Base-by-base conservation (phyloP, 2,113 vertebrate genomes). In the Trematomus loennbergii region DNA sequence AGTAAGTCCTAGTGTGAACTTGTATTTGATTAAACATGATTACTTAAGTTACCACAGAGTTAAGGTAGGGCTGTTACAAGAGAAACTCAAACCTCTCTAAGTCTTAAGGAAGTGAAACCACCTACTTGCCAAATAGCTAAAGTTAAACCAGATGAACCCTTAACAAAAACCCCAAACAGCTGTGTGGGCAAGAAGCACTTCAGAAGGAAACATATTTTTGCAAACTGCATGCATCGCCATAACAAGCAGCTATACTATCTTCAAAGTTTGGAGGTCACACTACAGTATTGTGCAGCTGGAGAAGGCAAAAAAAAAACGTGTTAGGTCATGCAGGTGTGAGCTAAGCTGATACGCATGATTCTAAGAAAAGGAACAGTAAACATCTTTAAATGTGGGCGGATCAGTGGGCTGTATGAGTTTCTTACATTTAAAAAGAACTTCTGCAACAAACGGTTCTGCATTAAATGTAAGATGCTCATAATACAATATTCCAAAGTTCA, bases 241-340 rank as follows among this genome's bases (percentile, higher is more conserved):
- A 62, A 69, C 15, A 63, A 15, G 12, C 7, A 62, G 16, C 55
- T 29, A 8, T 15, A 36, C 12, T 10, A 15, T 25, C 13, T n/a
- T 20, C 4, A 43, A 11, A 48, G 22, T 8, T 5, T 48, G 7
- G 2, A 60, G 46, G 63, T 61, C 55, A 40, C 0, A 25, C 18
- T 11, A 25, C 13, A 33, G 16, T n/a, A 17, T 18, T 57, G 59
- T 53, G 77, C 29, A 0, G 61, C 10, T 46, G 18, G 16, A 55
- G 29, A 4, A 63, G 9, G 10, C 4, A 6, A 25, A 2, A 25
- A 53, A 20, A 49, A 52, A n/a, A 4, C 4, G 48, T 50, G 53
- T 7, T 0, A 77, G 78, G 75, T 77, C 75, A 82, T 4, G 3
- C 80, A 82, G 80, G 55, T 90, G 78, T 5, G 16, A 58, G 16